Evolutionary conservation across 2,888 invertebrate genomes (phyloP).

Genomic region (Crocallis elinguaria): DNA sequence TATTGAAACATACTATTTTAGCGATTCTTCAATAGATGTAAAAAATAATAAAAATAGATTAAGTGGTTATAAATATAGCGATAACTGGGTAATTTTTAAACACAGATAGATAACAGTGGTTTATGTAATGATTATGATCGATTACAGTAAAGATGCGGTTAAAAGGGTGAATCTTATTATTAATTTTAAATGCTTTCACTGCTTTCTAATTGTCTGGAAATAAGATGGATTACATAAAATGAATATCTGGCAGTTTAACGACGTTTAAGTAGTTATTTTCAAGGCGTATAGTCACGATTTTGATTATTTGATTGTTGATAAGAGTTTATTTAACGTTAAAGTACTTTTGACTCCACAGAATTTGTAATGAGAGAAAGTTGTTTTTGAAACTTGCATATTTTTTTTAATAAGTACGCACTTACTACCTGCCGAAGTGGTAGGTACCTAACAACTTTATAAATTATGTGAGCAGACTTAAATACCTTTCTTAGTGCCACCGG

Average conservation of each 20-base stretch:
- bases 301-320: conserved; percentile 24
- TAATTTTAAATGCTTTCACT: conserved; percentile 40
- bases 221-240: conserved; percentile 34
- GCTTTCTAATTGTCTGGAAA: conserved; percentile 34
- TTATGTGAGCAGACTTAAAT: too few relatives aligned
- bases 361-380: conserved; percentile 16
- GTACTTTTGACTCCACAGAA: conserved; percentile 4
- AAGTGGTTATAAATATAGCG: too few relatives aligned
- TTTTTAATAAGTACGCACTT: background rate
- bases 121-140: conserved; percentile 29
- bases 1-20: too few relatives aligned
- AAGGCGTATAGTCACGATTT: conserved; percentile 23
- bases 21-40: too few relatives aligned
- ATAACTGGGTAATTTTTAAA: too few relatives aligned
- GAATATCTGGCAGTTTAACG: conserved; percentile 20
- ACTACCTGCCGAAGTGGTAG: too few relatives aligned
- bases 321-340: conserved; percentile 13
- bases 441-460: background rate
- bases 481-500: too few relatives aligned
- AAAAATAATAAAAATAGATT: too few relatives aligned
- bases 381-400: conserved; percentile 1
- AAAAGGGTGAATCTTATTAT: conserved; percentile 34
- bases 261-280: conserved; percentile 13
- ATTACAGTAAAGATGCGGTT: conserved; percentile 25
- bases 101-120: background rate